phyloP scores from a whole-genome alignment of 2,113 vertebrate species.

The Barnardius zonarius region DNA sequence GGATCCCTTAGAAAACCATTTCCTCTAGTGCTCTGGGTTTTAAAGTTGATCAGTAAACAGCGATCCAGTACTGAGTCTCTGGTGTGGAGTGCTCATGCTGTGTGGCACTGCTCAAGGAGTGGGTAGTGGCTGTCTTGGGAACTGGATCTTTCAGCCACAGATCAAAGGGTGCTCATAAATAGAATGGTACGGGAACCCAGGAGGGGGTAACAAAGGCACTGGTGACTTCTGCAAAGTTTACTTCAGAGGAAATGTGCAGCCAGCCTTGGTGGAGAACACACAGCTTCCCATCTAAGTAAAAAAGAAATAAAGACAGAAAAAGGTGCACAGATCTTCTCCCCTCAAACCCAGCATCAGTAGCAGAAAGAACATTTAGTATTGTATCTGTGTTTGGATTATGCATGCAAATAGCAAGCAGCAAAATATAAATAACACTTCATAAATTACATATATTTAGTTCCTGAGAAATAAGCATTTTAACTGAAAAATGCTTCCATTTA shows the following conservation, averaged over 20 bases:
- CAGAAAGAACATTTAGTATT: constrained; percentile 23
- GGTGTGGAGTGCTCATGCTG: fast-evolving
- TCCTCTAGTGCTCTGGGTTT: background rate
- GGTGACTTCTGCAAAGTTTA: background rate
- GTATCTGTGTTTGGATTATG: background rate
- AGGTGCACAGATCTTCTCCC: background rate
- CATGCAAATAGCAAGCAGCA: background rate
- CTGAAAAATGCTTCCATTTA: background rate
- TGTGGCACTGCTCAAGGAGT: background rate
- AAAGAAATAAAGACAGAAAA: background rate
- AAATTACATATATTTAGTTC: background rate
- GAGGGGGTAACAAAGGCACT: background rate
- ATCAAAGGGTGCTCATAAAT: constrained; percentile 9
- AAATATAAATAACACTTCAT: constrained; percentile 8
- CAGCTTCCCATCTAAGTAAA: background rate
- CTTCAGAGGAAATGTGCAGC: background rate
- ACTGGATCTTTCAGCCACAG: background rate
- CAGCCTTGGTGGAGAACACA: background rate
- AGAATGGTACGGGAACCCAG: background rate
- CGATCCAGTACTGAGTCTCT: background rate
- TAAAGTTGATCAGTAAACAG: background rate
- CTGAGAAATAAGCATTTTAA: background rate
- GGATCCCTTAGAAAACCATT: background rate
- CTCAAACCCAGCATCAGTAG: background rate
- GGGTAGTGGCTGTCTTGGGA: background rate